phyloP scores from a whole-genome alignment of 1,140 invertebrate genomes.

The Apis cerana region DNA sequence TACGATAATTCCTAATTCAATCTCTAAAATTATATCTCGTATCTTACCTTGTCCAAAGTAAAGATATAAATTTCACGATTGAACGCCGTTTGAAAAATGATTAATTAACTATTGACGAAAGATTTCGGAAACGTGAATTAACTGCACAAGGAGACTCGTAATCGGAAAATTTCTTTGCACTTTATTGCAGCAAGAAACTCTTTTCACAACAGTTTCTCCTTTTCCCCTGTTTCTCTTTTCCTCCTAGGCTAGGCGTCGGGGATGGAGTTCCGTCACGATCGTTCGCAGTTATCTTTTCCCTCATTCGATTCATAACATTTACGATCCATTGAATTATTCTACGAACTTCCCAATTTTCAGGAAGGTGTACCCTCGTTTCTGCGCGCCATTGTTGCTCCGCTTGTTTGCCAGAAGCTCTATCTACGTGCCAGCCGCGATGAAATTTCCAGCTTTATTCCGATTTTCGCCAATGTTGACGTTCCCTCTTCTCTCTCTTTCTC shows the following conservation, averaged over 20 bases:
- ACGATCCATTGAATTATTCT: conserved; percentile 22
- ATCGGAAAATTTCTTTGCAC: neutral
- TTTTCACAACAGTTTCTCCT: neutral
- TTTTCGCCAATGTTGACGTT: conserved; percentile 61
- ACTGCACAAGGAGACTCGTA: neutral
- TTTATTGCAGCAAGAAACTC: neutral
- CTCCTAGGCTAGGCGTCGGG: neutral
- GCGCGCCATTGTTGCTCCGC: conserved; percentile 24
- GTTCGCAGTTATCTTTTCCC: neutral
- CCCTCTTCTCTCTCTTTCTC: neutral
- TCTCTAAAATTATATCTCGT: no score
- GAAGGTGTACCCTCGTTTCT: neutral
- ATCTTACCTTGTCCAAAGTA: no score
- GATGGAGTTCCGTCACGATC: neutral
- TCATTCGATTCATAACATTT: neutral
- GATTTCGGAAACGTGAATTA: no score
- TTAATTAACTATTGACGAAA: neutral
- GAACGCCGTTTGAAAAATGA: no score
- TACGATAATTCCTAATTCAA: no score
- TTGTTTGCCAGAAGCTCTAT: conserved; percentile 32
- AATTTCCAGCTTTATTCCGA: conserved; percentile 52
- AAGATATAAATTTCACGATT: no score
- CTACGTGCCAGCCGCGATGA: conserved; percentile 22
- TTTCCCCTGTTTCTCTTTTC: no score
- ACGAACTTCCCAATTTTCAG: conserved; percentile 15